Percentiles rank a stretch among this genome's conserved stretches.
Evolutionary conservation across 2,113 vertebrate genomes (phyloP).

Genomic region (Lepus europaeus): DNA sequence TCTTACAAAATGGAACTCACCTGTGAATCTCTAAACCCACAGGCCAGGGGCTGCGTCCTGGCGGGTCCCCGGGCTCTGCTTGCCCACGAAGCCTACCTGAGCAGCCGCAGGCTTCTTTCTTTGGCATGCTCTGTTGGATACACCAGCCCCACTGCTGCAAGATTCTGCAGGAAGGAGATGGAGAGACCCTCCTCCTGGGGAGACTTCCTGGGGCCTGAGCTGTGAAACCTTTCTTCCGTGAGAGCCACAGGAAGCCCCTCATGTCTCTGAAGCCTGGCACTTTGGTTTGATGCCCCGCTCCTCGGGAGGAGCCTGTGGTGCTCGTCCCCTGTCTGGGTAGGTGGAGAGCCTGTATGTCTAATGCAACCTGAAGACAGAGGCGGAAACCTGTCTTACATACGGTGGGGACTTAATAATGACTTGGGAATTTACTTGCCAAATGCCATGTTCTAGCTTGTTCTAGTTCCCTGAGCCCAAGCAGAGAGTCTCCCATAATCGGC

Average conservation of each 20-base stretch:
- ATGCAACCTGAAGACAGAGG: conserved; percentile 13
- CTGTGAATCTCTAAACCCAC: neutral
- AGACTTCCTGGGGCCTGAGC: neutral
- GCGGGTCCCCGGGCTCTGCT: neutral
- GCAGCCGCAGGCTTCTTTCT: conserved; percentile 11
- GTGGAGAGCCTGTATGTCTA: conserved; percentile 6
- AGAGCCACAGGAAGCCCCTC: neutral
- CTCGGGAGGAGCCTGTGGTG: neutral
- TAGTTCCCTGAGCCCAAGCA: conserved; percentile 41
- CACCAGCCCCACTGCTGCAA: neutral
- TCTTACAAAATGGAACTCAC: neutral
- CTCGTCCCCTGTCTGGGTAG: neutral
- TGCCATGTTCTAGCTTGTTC: neutral
- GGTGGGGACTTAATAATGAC: neutral
- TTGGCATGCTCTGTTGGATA: neutral
- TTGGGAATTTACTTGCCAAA: conserved; percentile 33
- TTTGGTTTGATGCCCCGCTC: neutral
- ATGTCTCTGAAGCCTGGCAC: neutral
- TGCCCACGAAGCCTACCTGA: neutral
- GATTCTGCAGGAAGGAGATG: neutral
- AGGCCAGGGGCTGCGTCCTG: neutral
- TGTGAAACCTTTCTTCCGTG: neutral
- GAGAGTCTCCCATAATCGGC: neutral
- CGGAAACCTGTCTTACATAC: neutral
- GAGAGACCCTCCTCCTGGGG: neutral